A percentile compares a stretch with the other conserved stretches of the same genome.
Evolutionary conservation across 2,888 invertebrate genomes (phyloP).

Genomic region (Metellina segmentata): DNA sequence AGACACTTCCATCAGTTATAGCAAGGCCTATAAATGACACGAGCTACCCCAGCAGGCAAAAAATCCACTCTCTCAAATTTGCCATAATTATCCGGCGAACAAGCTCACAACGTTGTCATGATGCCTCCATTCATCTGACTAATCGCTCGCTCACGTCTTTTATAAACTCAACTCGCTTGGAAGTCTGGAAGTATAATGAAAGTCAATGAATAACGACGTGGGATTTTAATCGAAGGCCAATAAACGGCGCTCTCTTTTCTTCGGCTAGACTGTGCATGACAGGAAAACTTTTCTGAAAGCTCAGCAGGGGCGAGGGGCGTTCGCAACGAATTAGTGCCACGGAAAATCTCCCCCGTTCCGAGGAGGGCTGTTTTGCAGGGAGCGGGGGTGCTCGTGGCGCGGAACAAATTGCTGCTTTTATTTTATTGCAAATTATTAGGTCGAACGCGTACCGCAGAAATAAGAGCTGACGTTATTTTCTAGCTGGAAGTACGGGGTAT

Average conservation of each 20-base stretch:
- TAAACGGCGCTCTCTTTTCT: slow-evolving; percentile 28
- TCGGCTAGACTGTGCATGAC: slow-evolving; percentile 25
- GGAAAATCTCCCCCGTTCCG: neutral
- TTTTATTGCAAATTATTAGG: slow-evolving; percentile 32
- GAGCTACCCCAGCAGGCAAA: slow-evolving; percentile 2
- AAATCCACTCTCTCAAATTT: slow-evolving; percentile 9
- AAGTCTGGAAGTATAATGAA: slow-evolving; percentile 35
- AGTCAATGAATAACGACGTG: slow-evolving; percentile 38
- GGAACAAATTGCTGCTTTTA: slow-evolving; percentile 49
- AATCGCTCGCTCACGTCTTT: slow-evolving; percentile 33
- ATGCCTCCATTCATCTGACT: slow-evolving; percentile 39
- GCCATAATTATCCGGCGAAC: slow-evolving; percentile 46
- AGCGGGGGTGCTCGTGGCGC: slow-evolving; percentile 2
- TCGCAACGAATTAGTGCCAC: slow-evolving; percentile 12
- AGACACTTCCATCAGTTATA: neutral
- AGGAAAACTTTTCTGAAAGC: slow-evolving; percentile 45
- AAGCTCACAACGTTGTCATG: slow-evolving; percentile 22
- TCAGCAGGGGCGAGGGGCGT: slow-evolving; percentile 29
- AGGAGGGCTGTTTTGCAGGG: neutral
- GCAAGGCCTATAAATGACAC: neutral
- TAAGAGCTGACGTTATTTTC: neutral
- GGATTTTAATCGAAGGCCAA: slow-evolving; percentile 48
- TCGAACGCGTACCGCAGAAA: neutral
- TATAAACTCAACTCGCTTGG: slow-evolving; percentile 40
- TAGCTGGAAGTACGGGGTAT: neutral